Conservation (phyloP, 2,888 invertebrate genomes). For the Acanthococcus lagerstroemiae region DNA sequence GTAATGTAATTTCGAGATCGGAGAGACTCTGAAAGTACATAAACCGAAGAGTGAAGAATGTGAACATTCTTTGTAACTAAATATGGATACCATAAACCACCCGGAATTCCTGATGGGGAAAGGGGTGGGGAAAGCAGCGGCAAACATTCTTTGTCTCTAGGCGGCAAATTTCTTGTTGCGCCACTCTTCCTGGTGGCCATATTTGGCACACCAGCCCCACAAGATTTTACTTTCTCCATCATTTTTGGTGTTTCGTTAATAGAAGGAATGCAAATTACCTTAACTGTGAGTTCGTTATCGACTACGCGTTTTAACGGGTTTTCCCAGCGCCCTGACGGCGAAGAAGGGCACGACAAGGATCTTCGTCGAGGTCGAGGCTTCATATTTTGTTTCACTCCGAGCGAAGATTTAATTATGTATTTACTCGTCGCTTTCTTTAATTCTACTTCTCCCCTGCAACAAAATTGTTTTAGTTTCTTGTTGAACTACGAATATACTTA, state of each 20-base stretch:
- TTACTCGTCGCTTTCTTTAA: slow-evolving; percentile 67
- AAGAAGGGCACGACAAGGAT: slow-evolving; percentile 35
- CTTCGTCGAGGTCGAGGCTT: slow-evolving; percentile 22
- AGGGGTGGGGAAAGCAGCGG: too few species aligned
- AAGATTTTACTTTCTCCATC: too few species aligned
- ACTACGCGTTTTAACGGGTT: slow-evolving; percentile 28
- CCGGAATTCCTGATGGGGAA: too few species aligned
- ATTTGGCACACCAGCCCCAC: too few species aligned
- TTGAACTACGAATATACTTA: too few species aligned
- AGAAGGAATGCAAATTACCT: slow-evolving; percentile 14
- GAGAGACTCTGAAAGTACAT: slow-evolving; percentile 23
- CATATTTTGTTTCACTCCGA: slow-evolving; percentile 40
- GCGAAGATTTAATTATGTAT: slow-evolving; percentile 69
- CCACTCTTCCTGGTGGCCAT: too few species aligned
- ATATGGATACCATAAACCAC: too few species aligned
- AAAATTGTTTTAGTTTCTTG: too few species aligned
- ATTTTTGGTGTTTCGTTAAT: too few species aligned
- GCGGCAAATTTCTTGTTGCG: too few species aligned
- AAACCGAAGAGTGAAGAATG: background rate
- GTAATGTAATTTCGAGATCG: slow-evolving; percentile 33
- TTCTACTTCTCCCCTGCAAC: slow-evolving; percentile 45
- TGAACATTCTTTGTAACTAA: too few species aligned
- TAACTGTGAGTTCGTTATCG: slow-evolving; percentile 27
- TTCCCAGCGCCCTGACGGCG: slow-evolving; percentile 34
- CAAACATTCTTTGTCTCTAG: too few species aligned